Base-by-base conservation (phyloP, 2,797 vertebrate species). In the Channa striata region DNA sequence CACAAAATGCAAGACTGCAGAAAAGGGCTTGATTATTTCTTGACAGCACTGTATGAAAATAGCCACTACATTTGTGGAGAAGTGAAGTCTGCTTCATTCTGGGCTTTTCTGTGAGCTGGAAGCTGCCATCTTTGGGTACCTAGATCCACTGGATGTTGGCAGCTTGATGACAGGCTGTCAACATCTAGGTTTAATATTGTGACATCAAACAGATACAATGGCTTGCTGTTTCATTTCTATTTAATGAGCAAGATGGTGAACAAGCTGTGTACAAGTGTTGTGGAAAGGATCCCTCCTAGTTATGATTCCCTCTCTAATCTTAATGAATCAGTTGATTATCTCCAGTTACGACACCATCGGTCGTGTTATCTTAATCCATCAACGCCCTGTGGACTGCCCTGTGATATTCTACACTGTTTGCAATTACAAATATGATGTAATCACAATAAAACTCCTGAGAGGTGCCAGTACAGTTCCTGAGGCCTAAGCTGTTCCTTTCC, bases 261-360 rank as follows among this genome's bases (percentile, higher is more conserved):
- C 74, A 79, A 59, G 54, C 44, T 66, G 30, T 62, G 57, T 44
- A 74, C 48, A 68, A 74, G 66, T 39, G 21, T 63, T 67, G 59
- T 19, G 17, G 48, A 76, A 68, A 54, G 61, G 7, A 58, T 57
- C 40, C 65, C 80, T 54, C 23, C 16, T 8, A 69, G 77, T 68
- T 54, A 53, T 64, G 43, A n/a, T 51, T 76, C 39, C 40, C 43
- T 62, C 39, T 23, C 50, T 71, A 79, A 88, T 87, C 84, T 78
- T 80, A 87, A 88, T 87, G 74, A 85, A 89, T 88, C 75, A 48
- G 53, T 62, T 78, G 72, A 81, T 81, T 81, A 85, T 85, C 68
- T 81, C 49, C 51, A 58, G 58, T 73, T 83, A 78, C 76, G 69
- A 84, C 64, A 84, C 75, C 67, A 77, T 65, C 64, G 47, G 64